Conservation (phyloP, 2,113 vertebrate species). For the Oenanthe oenanthe region DNA sequence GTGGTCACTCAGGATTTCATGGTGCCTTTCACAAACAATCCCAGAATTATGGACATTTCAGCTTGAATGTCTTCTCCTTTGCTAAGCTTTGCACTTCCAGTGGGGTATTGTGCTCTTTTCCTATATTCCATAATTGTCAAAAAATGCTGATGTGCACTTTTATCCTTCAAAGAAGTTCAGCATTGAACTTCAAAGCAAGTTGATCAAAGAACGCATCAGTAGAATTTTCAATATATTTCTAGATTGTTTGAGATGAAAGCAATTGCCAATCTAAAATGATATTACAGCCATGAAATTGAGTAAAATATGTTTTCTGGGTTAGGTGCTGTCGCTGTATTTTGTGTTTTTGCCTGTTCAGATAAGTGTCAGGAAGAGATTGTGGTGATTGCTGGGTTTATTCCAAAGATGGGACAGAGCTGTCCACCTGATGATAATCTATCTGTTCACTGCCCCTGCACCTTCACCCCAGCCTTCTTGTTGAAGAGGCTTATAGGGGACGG, state of each 20-base stretch:
- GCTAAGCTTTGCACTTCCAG: not conserved
- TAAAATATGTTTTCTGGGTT: not conserved
- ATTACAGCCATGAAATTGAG: not conserved
- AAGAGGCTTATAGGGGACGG: not conserved
- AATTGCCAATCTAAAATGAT: not conserved
- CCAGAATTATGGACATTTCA: not conserved
- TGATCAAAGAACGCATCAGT: not conserved
- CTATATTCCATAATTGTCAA: not conserved
- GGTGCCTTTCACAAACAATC: not conserved
- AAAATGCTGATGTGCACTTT: not conserved
- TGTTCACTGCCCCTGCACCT: not conserved
- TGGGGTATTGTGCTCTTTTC: not conserved
- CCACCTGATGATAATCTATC: not conserved
- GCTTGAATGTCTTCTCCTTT: not conserved
- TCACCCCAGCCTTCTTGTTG: not conserved
- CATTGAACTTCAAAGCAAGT: not conserved
- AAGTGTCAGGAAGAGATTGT: not conserved
- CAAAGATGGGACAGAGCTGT: not conserved
- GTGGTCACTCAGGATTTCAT: constrained; percentile 7
- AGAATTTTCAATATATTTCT: not conserved
- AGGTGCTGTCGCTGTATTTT: not conserved
- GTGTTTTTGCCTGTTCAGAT: not conserved
- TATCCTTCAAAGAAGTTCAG: not conserved
- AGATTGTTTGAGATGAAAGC: not conserved
- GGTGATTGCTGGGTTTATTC: not conserved